phyloP scores from a whole-genome alignment of 2,113 vertebrate genomes.

The Balaenoptera acutorostrata region DNA sequence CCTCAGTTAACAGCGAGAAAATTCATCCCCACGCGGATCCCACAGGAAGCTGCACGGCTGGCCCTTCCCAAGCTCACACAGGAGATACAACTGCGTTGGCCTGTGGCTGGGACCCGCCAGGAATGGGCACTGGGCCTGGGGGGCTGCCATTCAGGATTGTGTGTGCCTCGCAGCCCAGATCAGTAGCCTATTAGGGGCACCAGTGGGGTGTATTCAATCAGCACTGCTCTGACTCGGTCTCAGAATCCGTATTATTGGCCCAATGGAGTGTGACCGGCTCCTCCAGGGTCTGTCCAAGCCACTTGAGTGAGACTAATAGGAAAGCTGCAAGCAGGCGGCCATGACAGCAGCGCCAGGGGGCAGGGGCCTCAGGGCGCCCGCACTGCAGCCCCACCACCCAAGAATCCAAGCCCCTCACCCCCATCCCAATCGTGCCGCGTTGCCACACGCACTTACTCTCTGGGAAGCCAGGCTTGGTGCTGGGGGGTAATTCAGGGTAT shows the following conservation, averaged over 20 bases:
- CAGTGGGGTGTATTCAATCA: background rate
- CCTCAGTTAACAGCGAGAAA: background rate
- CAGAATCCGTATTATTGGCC: background rate
- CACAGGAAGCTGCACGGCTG: background rate
- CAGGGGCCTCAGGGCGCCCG: accelerated
- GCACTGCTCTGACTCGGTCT: background rate
- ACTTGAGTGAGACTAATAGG: background rate
- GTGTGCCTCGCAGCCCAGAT: background rate
- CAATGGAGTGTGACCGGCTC: background rate
- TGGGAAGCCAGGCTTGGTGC: background rate
- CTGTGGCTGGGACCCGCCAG: background rate
- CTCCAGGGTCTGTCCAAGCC: background rate
- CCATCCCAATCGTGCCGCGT: background rate
- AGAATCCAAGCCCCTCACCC: background rate
- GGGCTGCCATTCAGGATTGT: accelerated
- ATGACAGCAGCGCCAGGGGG: accelerated
- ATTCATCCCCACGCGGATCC: background rate
- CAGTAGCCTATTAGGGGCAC: background rate
- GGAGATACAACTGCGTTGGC: background rate
- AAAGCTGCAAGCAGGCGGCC: background rate
- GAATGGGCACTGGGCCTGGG: background rate
- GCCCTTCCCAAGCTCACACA: background rate
- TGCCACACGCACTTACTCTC: accelerated
- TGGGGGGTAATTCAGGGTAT: background rate
- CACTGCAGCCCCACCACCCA: background rate